A percentile compares a stretch with the other conserved stretches of the same genome.
These are phyloP conservation scores for Coracopsis vasa DNA, from an alignment of 2,113 vertebrate genomes.

Conservation along the genomic window DNA sequence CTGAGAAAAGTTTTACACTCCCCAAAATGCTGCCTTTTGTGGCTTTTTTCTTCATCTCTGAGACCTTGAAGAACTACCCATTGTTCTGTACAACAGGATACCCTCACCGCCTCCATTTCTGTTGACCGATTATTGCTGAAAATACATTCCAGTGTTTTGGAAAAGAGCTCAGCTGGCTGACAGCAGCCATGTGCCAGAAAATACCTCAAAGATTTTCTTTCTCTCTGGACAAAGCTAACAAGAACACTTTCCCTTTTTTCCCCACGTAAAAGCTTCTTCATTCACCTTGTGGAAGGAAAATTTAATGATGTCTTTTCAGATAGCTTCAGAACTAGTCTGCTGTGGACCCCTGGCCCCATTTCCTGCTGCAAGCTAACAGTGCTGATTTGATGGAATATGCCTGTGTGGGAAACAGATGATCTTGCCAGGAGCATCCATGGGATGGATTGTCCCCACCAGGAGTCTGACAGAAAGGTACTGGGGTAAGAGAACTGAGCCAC, in stretches of 20 bases:
- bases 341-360: accelerated
- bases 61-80: not conserved
- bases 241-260: not conserved
- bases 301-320: not conserved
- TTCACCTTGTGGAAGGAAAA: not conserved
- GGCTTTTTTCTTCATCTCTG: not conserved
- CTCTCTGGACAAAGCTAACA: not conserved
- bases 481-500: not conserved
- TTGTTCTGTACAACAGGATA: not conserved
- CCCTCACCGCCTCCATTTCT: not conserved
- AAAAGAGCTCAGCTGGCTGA: not conserved
- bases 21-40: not conserved
- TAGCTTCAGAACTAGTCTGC: not conserved
- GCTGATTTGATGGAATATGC: not conserved
- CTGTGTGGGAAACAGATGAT: not conserved
- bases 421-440: not conserved
- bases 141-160: not conserved
- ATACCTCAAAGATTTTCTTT: not conserved
- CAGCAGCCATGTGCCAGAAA: not conserved
- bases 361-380: not conserved
- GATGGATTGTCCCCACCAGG: not conserved
- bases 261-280: not conserved
- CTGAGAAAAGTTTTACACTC: not conserved
- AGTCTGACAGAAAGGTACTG: not conserved
- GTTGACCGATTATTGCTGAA: not conserved